Percentiles rank a stretch among this genome's conserved stretches.
Evolutionary conservation across 2,797 vertebrate species (phyloP).

Genomic region (Schizothorax lantsangensis): DNA sequence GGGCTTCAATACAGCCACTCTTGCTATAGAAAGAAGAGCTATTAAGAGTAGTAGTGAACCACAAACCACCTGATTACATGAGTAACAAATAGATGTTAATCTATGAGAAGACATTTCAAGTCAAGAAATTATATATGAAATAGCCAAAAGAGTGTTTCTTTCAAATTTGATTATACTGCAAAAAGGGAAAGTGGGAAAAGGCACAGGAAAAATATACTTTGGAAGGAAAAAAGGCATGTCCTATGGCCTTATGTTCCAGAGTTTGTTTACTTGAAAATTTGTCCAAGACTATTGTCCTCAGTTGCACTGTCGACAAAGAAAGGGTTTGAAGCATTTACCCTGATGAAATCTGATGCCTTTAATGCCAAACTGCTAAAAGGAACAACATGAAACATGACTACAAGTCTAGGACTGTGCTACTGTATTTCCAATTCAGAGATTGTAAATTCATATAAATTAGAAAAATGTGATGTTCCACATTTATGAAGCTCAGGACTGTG

Average conservation of each 20-base stretch:
- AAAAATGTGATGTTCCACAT: neutral
- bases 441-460: neutral
- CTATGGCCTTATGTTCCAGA: neutral
- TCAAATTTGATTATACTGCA: neutral
- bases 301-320: neutral
- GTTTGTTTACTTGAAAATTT: neutral
- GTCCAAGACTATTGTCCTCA: neutral
- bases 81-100: neutral
- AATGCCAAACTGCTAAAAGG: neutral
- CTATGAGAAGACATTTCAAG: neutral
- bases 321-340: neutral
- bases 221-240: neutral
- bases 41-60: constrained; percentile 2
- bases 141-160: neutral
- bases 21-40: constrained; percentile 36
- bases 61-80: constrained; percentile 12
- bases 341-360: neutral
- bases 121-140: neutral
- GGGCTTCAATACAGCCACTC: constrained; percentile 24
- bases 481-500: neutral
- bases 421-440: neutral
- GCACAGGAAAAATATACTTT: neutral
- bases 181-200: neutral
- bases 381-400: neutral
- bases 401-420: neutral